Evolutionary conservation across 2,888 invertebrate genomes (phyloP).

Genomic region (Athripsodes cinereus): DNA sequence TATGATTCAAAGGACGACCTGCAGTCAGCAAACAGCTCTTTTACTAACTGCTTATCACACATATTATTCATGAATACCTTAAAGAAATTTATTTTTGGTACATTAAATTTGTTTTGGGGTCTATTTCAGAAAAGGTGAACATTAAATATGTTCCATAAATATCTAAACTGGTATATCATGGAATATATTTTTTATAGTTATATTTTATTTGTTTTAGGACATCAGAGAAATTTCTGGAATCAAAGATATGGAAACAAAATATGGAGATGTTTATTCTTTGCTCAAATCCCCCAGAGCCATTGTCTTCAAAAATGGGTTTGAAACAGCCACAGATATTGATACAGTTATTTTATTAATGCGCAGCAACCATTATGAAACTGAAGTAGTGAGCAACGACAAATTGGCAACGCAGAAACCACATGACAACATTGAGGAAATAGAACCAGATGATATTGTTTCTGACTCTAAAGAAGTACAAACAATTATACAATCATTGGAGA

Average conservation of each 20-base stretch:
- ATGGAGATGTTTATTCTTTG: slow-evolving; percentile 51
- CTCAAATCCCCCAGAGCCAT: slow-evolving; percentile 32
- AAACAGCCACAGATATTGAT: slow-evolving; percentile 49
- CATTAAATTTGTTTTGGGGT: no score
- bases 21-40: no score
- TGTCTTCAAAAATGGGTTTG: slow-evolving; percentile 31
- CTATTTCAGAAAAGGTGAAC: no score
- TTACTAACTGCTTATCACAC: no score
- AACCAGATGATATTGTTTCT: slow-evolving; percentile 25
- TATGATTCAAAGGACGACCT: no score
- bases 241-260: slow-evolving; percentile 38
- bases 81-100: no score
- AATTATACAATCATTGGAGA: slow-evolving; percentile 25
- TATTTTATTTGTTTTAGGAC: slow-evolving; percentile 27
- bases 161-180: no score
- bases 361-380: slow-evolving; percentile 48
- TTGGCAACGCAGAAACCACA: slow-evolving; percentile 19
- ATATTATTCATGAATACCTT: no score
- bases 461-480: slow-evolving; percentile 24
- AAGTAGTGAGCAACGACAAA: slow-evolving; percentile 27
- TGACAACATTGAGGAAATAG: slow-evolving; percentile 19
- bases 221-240: slow-evolving; percentile 47
- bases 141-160: no score
- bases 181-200: not conserved
- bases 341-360: slow-evolving; percentile 49